Conservation (phyloP, 2,888 invertebrate species). For the Acrocyrtus sp. region DNA sequence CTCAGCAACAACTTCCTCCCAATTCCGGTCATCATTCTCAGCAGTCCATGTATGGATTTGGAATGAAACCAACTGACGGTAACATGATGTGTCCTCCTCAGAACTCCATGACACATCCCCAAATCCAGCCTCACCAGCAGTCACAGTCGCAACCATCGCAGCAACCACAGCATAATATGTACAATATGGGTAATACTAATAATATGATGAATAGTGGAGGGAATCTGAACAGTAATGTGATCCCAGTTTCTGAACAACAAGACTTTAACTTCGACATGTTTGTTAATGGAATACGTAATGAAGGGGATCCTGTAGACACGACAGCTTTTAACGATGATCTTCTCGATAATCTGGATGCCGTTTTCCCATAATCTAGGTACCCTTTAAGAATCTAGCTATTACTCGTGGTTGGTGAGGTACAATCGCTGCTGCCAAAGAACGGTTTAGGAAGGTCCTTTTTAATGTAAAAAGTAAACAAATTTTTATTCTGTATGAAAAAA, state of each 20-base stretch:
- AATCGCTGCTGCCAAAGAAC: too few relatives aligned
- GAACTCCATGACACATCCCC: conserved; percentile 47
- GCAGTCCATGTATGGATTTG: conserved; percentile 43
- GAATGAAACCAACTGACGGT: conserved; percentile 40
- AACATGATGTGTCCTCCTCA: conserved; percentile 41
- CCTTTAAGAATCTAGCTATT: too few relatives aligned
- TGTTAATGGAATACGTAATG: conserved; percentile 43
- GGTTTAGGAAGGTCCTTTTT: too few relatives aligned
- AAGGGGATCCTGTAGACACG: conserved; percentile 25
- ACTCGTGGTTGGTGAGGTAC: too few relatives aligned
- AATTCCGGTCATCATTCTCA: conserved; percentile 39
- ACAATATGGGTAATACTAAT: conserved; percentile 37
- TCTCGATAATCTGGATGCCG: conserved; percentile 30
- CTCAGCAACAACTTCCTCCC: conserved; percentile 45
- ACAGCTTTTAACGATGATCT: conserved; percentile 42
- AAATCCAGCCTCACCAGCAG: conserved; percentile 34
- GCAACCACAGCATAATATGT: conserved; percentile 37
- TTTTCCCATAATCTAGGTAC: too few relatives aligned
- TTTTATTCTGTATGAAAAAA: too few relatives aligned
- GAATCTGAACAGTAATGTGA: conserved; percentile 28
- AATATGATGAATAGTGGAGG: conserved; percentile 38
- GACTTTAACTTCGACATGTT: conserved; percentile 45
- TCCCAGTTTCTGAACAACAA: conserved; percentile 42
- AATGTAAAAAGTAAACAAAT: too few relatives aligned
- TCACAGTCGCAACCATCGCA: conserved; percentile 13